Evolutionary conservation across 2,888 invertebrate species (phyloP), one percentile per base, ranked within the genome.

Genomic region (Phyllotreta striolata): DNA sequence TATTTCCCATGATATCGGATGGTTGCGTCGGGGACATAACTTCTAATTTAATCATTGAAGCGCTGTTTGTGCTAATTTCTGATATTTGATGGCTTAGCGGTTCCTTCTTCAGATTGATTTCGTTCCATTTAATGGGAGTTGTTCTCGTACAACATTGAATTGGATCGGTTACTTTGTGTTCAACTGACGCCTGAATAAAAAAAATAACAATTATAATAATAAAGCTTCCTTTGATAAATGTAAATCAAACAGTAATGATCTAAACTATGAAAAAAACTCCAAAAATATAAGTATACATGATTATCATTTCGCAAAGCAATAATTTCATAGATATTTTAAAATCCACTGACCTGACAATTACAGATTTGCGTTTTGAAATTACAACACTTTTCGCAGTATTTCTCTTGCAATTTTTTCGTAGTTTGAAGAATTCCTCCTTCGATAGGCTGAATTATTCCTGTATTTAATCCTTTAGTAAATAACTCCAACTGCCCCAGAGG

Each of bases 401-500:
- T 76, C 59, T 73, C 74, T 63, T 76, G 74, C 44, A 73, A 65
- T 63, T 79, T 79, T 64, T 79, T 79, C 61, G 79, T 78, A 39
- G 76, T 74, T 13, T 71, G 66, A 6, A 75, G 72, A 60, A 73
- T 51, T 76, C 75, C 37, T 24, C 55, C 41, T 10, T 57, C 62
- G 7, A 54, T 49, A 34, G 74, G 74, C 74, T 77, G 83, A 74
- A 86, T 84, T 39, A 81, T 80, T 72, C 81, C 83, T 62, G 83
- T 81, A 69, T 79, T 80, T 70, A 79, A 75, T 72, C 84, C 79
- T 76, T 84, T 80, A 74, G 84, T 73, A 72, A 89, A 83, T 68
- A 89, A 82, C 75, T 89, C 89, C 69, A 89, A 81, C 80, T 89
- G 89, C 72, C 89, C 83, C 68, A 89, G 87, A 47, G 88, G 87